Conservation (phyloP, 2,113 vertebrate genomes). For the Sardina pilchardus region DNA sequence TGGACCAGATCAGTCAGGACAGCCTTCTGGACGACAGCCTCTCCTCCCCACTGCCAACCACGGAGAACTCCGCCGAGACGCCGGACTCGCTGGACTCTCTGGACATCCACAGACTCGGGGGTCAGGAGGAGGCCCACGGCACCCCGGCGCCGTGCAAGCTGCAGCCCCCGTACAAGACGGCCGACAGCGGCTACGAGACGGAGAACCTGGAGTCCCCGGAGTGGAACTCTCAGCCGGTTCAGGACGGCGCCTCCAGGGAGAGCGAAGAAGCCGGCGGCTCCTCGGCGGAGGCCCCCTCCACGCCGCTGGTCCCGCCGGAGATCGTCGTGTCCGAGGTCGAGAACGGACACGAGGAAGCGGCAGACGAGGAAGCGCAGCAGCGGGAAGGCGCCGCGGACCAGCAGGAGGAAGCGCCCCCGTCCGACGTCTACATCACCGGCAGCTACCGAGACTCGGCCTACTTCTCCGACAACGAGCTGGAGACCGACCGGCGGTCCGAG, state of each 20-base stretch:
- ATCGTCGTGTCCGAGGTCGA: slow-evolving; percentile 83
- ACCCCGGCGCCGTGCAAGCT: slow-evolving; percentile 75
- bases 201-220: slow-evolving; percentile 97
- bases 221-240: slow-evolving; percentile 84
- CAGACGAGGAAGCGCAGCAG: background rate
- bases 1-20: slow-evolving; percentile 87
- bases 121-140: slow-evolving; percentile 61
- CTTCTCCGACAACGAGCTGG: slow-evolving; percentile 96
- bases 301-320: slow-evolving; percentile 71
- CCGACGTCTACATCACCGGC: slow-evolving; percentile 63
- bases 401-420: slow-evolving; percentile 39
- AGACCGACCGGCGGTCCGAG: slow-evolving; percentile 82
- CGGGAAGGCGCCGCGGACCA: slow-evolving; percentile 43
- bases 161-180: slow-evolving; percentile 86
- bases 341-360: slow-evolving; percentile 35
- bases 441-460: slow-evolving; percentile 94
- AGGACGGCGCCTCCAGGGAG: slow-evolving; percentile 65
- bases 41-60: slow-evolving; percentile 69
- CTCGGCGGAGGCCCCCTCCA: background rate
- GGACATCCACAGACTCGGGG: slow-evolving; percentile 79
- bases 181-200: slow-evolving; percentile 95
- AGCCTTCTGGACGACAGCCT: slow-evolving; percentile 86
- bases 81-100: slow-evolving; percentile 90
- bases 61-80: slow-evolving; percentile 78
- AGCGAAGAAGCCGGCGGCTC: slow-evolving; percentile 40